Percentiles rank a stretch among this genome's conserved stretches.
Evolutionary conservation across 2,113 vertebrate species (phyloP).

Genomic region (Ochotona curzoniae): DNA sequence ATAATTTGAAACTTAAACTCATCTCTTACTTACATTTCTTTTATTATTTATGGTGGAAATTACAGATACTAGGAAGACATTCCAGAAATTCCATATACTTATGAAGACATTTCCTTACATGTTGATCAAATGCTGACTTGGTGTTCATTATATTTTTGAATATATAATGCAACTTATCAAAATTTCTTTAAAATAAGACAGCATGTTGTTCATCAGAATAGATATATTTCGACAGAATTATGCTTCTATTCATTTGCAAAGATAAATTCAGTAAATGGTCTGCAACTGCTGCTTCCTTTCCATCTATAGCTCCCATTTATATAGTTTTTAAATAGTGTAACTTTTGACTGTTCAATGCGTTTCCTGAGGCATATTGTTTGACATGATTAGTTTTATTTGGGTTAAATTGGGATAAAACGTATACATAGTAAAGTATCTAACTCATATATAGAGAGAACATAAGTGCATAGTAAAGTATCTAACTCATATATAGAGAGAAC

Average conservation of each 20-base stretch:
- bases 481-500: not conserved
- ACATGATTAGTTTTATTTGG: not conserved
- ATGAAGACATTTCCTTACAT: conserved; percentile 22
- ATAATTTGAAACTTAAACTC: conserved; percentile 11
- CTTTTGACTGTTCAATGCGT: not conserved
- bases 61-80: not conserved
- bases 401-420: not conserved
- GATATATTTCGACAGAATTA: conserved; percentile 32
- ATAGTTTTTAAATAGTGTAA: not conserved
- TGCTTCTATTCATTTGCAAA: conserved; percentile 21
- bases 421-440: not conserved
- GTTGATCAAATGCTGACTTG: conserved; percentile 14
- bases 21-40: conserved; percentile 37
- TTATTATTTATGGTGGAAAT: conserved; percentile 22
- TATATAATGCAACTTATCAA: not conserved
- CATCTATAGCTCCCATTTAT: not conserved
- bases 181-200: conserved; percentile 22
- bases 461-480: not conserved
- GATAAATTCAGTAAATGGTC: not conserved
- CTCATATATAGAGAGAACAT: not conserved
- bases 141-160: conserved; percentile 33
- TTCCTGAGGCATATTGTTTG: not conserved
- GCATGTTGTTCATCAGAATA: not conserved
- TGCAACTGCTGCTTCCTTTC: not conserved
- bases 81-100: not conserved